These are phyloP conservation scores for Pemphigus obesinymphae DNA, from an alignment of 1,140 invertebrate genomes.

Conservation along the genomic window DNA sequence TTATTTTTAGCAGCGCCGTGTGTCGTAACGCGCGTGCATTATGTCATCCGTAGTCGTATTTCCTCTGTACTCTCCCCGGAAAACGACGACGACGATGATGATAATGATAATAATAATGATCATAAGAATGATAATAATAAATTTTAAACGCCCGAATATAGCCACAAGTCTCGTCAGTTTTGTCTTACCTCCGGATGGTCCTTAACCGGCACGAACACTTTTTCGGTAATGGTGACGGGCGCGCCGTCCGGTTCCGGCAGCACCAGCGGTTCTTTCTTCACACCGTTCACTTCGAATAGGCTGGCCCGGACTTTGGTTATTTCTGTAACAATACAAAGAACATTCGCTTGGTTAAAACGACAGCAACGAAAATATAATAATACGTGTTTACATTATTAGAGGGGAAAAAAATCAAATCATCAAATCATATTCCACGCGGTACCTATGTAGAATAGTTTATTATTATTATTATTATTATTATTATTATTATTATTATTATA, in stretches of 20 bases:
- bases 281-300: conserved; percentile 97
- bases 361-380: not conserved
- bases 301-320: conserved; percentile 95
- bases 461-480: no score
- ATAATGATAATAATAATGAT: not conserved
- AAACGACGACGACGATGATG: not conserved
- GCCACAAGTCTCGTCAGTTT: no score
- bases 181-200: conserved; percentile 98
- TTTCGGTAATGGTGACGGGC: conserved; percentile 89
- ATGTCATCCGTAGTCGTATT: not conserved
- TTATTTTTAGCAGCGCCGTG: conserved; percentile 7
- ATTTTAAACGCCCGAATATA: not conserved
- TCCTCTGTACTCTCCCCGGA: not conserved
- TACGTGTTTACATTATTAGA: no score
- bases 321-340: conserved; percentile 78
- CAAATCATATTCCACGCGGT: no score
- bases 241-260: conserved; percentile 91
- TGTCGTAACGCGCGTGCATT: not conserved
- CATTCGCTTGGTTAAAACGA: not conserved
- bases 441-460: no score
- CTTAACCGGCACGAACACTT: conserved; percentile 99
- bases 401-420: no score
- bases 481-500: no score
- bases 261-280: conserved; percentile 85
- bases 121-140: not conserved